Evolutionary conservation across 2,888 invertebrate species (phyloP).

Genomic region (Drosophila macrospina): DNA sequence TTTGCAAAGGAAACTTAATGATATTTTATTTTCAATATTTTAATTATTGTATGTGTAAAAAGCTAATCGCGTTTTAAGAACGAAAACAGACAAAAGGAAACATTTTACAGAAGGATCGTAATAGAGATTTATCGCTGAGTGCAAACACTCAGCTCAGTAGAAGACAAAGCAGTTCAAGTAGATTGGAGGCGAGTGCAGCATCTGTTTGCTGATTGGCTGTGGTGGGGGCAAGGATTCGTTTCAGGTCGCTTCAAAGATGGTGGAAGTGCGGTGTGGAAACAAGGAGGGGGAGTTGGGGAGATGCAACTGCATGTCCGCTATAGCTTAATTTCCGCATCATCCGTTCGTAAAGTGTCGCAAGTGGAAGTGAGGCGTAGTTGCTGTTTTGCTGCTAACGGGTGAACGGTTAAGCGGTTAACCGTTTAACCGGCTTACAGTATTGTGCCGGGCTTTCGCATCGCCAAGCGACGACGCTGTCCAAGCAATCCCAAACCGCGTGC

Average conservation of each 20-base stretch:
- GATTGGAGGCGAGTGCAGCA: constrained; percentile 16
- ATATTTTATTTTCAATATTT: constrained; percentile 70
- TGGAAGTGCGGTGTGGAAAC: too few relatives aligned
- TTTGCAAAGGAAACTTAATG: constrained; percentile 55
- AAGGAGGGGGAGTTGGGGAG: not conserved
- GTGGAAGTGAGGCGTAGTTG: not conserved
- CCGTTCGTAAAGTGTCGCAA: constrained; percentile 13
- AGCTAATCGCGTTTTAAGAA: constrained; percentile 68
- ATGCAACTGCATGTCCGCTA: constrained; percentile 31
- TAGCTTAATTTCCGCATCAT: constrained; percentile 40
- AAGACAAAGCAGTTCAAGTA: constrained; percentile 26
- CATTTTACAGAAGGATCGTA: constrained; percentile 36
- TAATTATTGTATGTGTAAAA: constrained; percentile 73
- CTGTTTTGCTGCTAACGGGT: constrained; percentile 36
- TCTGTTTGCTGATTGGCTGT: constrained; percentile 27
- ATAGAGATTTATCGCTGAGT: constrained; percentile 46
- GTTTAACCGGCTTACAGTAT: constrained; percentile 67
- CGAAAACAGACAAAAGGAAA: constrained; percentile 27
- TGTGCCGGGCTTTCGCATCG: constrained; percentile 87
- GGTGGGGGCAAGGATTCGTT: constrained; percentile 40
- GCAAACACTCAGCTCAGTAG: constrained; percentile 41
- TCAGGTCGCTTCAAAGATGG: not conserved
- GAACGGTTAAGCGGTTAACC: constrained; percentile 19
- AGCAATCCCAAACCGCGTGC: constrained; percentile 89
- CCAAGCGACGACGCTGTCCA: constrained; percentile 89